Evolutionary conservation across 1,140 invertebrate genomes (phyloP).

Genomic region (Sweltsa coloradensis): DNA sequence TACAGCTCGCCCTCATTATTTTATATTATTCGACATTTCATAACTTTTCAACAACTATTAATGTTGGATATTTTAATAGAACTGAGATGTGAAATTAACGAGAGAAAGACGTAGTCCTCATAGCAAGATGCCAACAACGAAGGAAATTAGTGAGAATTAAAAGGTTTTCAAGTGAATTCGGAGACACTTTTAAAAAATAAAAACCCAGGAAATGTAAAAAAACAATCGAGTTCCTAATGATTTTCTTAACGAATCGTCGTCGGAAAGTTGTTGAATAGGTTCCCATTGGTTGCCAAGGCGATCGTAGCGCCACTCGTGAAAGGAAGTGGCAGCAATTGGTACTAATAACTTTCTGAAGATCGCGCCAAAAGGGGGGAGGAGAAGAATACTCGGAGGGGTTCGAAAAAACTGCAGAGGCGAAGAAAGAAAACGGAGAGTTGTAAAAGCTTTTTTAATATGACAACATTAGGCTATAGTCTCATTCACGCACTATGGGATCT

Average conservation of each 20-base stretch:
- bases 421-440: not conserved
- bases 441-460: no score
- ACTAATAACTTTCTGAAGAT: conserved; percentile 6
- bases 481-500: no score
- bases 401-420: not conserved
- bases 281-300: conserved; percentile 2
- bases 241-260: not conserved
- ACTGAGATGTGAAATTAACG: no score
- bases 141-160: no score
- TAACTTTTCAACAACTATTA: no score
- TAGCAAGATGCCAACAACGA: no score
- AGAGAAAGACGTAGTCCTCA: no score
- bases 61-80: no score
- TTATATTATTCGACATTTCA: no score
- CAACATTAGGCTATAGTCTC: no score
- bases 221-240: conserved; percentile 2
- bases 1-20: no score
- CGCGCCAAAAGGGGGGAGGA: conserved; percentile 6
- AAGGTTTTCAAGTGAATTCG: not conserved
- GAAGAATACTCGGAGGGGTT: not conserved
- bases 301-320: conserved; percentile 1
- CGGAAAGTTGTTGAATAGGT: not conserved
- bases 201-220: not conserved
- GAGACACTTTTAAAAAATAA: conserved; percentile 1
- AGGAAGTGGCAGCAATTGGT: conserved; percentile 2